phyloP scores from a whole-genome alignment of 2,113 vertebrate species.

The Myrmecobius fasciatus region DNA sequence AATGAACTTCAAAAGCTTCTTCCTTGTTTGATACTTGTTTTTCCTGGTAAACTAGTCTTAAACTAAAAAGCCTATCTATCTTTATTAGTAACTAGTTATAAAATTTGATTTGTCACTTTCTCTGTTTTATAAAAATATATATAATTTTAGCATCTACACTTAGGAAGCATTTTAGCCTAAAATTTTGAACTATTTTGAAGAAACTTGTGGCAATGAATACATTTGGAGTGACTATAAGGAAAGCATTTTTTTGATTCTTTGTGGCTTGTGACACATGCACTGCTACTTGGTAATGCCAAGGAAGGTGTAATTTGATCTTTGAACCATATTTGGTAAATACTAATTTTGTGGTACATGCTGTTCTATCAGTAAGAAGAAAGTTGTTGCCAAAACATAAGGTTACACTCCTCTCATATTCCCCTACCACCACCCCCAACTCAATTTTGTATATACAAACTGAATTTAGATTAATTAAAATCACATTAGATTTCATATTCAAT shows the following conservation, averaged over 20 bases:
- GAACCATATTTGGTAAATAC: constrained; percentile 81
- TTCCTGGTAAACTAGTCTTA: constrained; percentile 22
- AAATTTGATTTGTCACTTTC: constrained; percentile 16
- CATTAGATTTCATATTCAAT: background rate
- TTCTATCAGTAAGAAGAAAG: constrained; percentile 79
- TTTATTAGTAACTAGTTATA: constrained; percentile 24
- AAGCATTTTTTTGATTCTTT: constrained; percentile 72
- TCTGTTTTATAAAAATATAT: background rate
- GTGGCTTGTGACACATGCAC: constrained; percentile 78
- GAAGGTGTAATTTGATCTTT: constrained; percentile 82
- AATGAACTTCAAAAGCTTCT: background rate
- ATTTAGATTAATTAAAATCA: constrained; percentile 44
- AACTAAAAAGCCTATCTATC: constrained; percentile 20
- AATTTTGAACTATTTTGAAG: constrained; percentile 62
- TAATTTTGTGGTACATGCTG: constrained; percentile 81
- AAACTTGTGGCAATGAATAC: constrained; percentile 59
- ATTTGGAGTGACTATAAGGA: constrained; percentile 63
- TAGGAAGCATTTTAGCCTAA: constrained; percentile 24
- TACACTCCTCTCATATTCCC: constrained; percentile 67
- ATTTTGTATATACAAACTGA: constrained; percentile 20
- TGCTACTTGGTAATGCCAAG: constrained; percentile 74
- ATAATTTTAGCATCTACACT: background rate
- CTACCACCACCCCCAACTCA: constrained; percentile 31
- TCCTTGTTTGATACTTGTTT: background rate
- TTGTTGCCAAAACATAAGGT: constrained; percentile 70